phyloP scores from a whole-genome alignment of 2,888 invertebrate genomes.

The Pimpla rufipes region DNA sequence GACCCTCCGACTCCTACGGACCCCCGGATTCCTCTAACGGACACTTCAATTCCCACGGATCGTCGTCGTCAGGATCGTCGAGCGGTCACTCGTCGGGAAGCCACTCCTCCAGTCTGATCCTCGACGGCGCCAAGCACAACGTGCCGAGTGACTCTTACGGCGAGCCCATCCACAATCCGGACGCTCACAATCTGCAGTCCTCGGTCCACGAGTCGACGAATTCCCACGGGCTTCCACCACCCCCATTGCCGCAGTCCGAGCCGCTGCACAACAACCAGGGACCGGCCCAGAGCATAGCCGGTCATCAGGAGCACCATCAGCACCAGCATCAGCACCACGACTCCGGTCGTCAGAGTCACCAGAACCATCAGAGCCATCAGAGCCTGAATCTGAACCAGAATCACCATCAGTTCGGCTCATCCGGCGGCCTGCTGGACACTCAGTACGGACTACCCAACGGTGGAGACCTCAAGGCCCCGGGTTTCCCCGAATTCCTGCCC shows the following conservation, averaged over 20 bases:
- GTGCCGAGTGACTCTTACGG: constrained; percentile 87
- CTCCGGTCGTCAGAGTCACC: constrained; percentile 64
- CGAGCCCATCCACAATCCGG: constrained; percentile 84
- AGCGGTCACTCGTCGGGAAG: constrained; percentile 42
- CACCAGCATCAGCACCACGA: constrained; percentile 48
- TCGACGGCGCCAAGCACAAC: constrained; percentile 72
- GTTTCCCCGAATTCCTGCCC: constrained; percentile 76
- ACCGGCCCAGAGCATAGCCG: constrained; percentile 69
- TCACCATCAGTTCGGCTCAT: constrained; percentile 70
- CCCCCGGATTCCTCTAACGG: constrained; percentile 56
- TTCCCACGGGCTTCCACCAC: constrained; percentile 81
- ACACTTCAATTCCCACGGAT: constrained; percentile 43
- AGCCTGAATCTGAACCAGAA: too few relatives aligned
- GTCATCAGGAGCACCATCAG: constrained; percentile 57
- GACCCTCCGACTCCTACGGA: constrained; percentile 61
- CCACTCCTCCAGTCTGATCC: constrained; percentile 42
- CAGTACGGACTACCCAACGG: constrained; percentile 68
- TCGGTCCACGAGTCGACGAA: constrained; percentile 77
- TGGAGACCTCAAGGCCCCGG: constrained; percentile 67
- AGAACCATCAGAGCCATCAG: constrained; percentile 70
- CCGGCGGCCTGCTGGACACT: constrained; percentile 64
- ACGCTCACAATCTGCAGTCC: constrained; percentile 81
- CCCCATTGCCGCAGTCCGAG: constrained; percentile 80
- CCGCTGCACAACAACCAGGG: constrained; percentile 80
- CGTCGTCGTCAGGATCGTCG: constrained; percentile 37